Conservation (phyloP, 2,797 vertebrate species). For the Gymnoscopelus microlampas region DNA sequence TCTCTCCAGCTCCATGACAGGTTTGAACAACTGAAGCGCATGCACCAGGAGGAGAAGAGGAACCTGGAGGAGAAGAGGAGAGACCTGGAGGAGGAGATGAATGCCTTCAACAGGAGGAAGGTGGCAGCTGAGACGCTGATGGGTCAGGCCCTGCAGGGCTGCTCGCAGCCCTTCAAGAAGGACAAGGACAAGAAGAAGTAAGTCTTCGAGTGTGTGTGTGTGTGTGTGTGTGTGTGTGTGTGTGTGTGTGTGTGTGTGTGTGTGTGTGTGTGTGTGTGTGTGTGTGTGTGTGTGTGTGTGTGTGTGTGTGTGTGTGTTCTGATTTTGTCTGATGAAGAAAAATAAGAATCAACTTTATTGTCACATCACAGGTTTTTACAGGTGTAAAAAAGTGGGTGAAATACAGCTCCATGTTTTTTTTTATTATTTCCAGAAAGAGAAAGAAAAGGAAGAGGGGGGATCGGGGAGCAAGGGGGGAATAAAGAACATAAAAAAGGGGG, state of each 20-base stretch:
- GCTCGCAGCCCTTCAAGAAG: conserved; percentile 89
- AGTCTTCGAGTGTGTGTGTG: conserved; percentile 60
- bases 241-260: too few species aligned
- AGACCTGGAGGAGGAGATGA: conserved; percentile 95
- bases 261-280: not conserved
- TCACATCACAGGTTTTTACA: too few species aligned
- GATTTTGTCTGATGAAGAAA: too few species aligned
- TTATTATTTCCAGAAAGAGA: too few species aligned
- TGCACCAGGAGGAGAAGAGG: conserved; percentile 95
- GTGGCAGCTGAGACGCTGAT: conserved; percentile 93
- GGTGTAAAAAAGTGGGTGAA: too few species aligned
- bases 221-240: too few species aligned
- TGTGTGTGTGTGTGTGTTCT: too few species aligned
- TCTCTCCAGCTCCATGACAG: conserved; percentile 91
- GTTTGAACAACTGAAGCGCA: conserved; percentile 93
- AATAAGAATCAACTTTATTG: too few species aligned
- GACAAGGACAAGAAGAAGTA: conserved; percentile 99
- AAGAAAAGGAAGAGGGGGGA: too few species aligned
- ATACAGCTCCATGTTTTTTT: too few species aligned
- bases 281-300: not conserved
- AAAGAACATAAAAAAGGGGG: too few species aligned
- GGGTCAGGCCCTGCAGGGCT: conserved; percentile 89
- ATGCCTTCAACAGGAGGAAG: conserved; percentile 91
- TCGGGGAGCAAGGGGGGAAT: too few species aligned
- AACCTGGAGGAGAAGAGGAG: conserved; percentile 93